Evolutionary conservation across 2,888 invertebrate species (phyloP).

Genomic region (Acleris emargana): DNA sequence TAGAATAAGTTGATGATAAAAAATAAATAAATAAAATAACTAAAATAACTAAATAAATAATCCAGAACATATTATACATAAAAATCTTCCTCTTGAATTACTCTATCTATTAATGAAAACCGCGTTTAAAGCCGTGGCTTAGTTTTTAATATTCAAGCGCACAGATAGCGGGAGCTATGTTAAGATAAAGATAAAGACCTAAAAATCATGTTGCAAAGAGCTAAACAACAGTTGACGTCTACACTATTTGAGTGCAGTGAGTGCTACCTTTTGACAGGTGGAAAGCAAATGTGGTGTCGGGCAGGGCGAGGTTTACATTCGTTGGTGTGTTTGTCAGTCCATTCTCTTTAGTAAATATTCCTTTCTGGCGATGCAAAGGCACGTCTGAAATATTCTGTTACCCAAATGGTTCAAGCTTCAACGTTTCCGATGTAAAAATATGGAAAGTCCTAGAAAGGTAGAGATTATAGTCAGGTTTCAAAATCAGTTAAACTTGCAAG

Average conservation of each 20-base stretch:
- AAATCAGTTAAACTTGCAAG: no score
- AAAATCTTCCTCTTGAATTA: no score
- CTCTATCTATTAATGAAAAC: no score
- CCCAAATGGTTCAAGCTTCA: background rate
- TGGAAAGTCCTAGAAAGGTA: background rate
- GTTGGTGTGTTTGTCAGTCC: conserved; percentile 15
- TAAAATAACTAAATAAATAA: no score
- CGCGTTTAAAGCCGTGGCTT: no score
- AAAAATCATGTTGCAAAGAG: conserved; percentile 1
- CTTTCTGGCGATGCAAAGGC: background rate
- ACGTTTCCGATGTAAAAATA: background rate
- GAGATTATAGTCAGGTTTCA: no score
- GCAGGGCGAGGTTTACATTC: background rate
- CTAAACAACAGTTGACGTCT: conserved; percentile 7
- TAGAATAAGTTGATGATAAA: no score
- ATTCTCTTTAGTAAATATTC: conserved; percentile 15
- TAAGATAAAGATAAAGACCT: no score
- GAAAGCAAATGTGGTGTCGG: conserved; percentile 20
- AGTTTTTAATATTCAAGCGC: no score
- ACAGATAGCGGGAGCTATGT: no score
- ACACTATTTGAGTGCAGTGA: conserved; percentile 14
- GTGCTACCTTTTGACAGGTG: conserved; percentile 21
- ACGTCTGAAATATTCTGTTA: background rate
- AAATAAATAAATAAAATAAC: no score
- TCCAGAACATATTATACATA: no score